Evolutionary conservation across 2,113 vertebrate genomes (phyloP), one percentile per base, ranked within the genome.

Genomic region (Casuarius casuarius): DNA sequence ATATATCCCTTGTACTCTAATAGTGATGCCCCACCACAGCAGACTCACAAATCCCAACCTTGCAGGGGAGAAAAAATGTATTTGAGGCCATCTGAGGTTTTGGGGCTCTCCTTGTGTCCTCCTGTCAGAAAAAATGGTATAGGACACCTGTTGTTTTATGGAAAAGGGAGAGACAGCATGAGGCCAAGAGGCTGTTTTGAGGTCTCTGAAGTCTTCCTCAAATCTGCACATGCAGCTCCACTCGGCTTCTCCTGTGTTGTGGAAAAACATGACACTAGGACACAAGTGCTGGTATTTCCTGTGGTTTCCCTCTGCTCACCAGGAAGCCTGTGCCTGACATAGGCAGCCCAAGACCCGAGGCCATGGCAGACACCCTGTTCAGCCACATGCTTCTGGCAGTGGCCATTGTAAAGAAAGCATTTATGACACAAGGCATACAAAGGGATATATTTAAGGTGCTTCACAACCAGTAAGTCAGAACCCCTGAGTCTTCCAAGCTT

Each of bases 401-500:
- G 31, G 56, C 56, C 10, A 19, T 6, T 59, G 17, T 59, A 59
- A 19, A 59, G 29, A 38, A 85, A 58, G 9, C 18, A 33, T 71
- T 82, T 68, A 25, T 51, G 42, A 9, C 29, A 75, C 38, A 79
- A 63, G 51, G n/a, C 16, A 18, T 12, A 38, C 9, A 7, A 6
- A 31, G 15, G 54, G 29, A 46, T 46, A 9, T 20, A 75, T 72
- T 77, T 83, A 71, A 82, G 52, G 59, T 62, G 62, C 35, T 79
- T 87, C 62, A 18, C 46, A 52, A 48, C 12, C 35, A 0, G 0
- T 21, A 23, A 46, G 23, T 29, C n/a, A 59, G n/a, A 62, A 0
- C 1, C 28, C 38, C 18, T 17, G 23, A 4, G 31, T 77, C 35
- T 67, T 67, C 40, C 67, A 49, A 75, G 42, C 2, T 77, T 83